Evolutionary conservation across 2,888 invertebrate genomes (phyloP).

Genomic region (Rhagonycha fulva): DNA sequence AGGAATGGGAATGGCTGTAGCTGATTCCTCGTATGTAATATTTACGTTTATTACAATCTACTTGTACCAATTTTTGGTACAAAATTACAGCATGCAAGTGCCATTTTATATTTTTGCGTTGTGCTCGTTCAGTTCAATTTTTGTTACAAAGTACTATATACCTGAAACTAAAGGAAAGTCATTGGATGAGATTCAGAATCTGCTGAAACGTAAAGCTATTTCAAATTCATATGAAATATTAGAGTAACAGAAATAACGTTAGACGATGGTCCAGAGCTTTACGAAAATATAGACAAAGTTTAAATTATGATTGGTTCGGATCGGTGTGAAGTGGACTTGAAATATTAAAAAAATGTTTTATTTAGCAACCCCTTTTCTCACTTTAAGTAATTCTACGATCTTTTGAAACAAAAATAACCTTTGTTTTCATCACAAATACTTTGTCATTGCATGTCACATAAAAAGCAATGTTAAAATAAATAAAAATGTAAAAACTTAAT

Average conservation of each 20-base stretch:
- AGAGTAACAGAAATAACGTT: background rate
- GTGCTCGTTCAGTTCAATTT: constrained; percentile 43
- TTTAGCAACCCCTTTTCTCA: no score
- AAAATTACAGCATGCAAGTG: constrained; percentile 43
- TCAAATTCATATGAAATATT: background rate
- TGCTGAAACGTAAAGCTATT: background rate
- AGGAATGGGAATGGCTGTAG: constrained; percentile 50
- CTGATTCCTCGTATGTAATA: constrained; percentile 47
- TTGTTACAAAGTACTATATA: constrained; percentile 46
- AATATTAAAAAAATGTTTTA: no score
- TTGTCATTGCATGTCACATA: no score
- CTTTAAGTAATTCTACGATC: no score
- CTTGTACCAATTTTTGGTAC: constrained; percentile 42
- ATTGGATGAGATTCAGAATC: background rate
- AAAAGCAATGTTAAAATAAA: no score
- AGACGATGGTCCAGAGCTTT: no score
- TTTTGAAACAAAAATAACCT: no score
- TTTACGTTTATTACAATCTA: constrained; percentile 44
- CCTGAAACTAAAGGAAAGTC: constrained; percentile 49
- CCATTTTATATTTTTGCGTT: constrained; percentile 48
- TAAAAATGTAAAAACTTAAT: no score
- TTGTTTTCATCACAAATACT: no score
- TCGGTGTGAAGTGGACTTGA: no score
- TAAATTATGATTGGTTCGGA: no score
- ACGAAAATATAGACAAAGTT: no score